Base-by-base conservation (phyloP, 1,140 invertebrate genomes). In the Eupristina koningsbergeri region DNA sequence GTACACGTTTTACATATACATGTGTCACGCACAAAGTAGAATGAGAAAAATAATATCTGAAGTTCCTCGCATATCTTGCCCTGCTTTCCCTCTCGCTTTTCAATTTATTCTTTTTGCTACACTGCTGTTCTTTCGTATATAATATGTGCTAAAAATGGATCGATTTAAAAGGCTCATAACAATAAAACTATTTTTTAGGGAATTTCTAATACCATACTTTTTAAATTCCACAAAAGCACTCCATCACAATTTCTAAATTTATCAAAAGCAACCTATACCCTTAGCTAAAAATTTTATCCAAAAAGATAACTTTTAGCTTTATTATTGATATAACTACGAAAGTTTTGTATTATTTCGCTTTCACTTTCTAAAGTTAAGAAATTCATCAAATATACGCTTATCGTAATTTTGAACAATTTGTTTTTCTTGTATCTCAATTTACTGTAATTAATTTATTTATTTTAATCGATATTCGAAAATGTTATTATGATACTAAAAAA, bases 241-340 rank as follows among this genome's bases (percentile, higher is more conserved):
- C 50, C 36, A 41, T 81, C 71, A 22, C 63, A 6, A n/a, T n/a
- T 26, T 19, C 26, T 79, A 1, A 39, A 1, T 11, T 41, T 45
- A 41, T 64, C 61, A 5, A 17, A n/a, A 45, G 13, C 5, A 53
- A 29, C 26, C 13, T 26, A 15, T 47, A 74, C 29, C 53, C 50
- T 64, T 75, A 61, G 75, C 36, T 75, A 75, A 69, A 63, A 75
- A 8, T 75, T 64, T 64, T 19, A 0, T 61, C 34, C 53, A 50
- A 17, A 64, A 34, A 22, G 53, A 81, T 75, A 81, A 75, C 58
- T 81, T 31, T 63, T 75, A 58, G 80, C 73, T 61, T 64, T 71
- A 34, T 75, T 81, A 50, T 50, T 81, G 36, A 75, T 64, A 61
- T 26, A 67, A 73, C 73, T 81, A 58, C 7, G 15, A 73, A 81